phyloP scores from a whole-genome alignment of 2,888 invertebrate species.

The Tetramorium bicarinatum region DNA sequence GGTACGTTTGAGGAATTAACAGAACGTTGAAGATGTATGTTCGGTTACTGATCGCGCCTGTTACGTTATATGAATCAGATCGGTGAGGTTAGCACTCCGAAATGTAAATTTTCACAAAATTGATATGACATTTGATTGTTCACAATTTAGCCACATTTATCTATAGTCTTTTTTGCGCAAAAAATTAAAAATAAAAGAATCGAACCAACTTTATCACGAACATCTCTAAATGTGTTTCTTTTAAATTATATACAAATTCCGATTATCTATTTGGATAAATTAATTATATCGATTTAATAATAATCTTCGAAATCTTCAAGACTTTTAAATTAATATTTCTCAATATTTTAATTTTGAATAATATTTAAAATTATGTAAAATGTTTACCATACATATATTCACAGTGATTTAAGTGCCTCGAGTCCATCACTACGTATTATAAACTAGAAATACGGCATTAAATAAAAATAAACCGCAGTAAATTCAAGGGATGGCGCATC shows the following conservation, averaged over 20 bases:
- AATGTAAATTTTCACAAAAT: too few species aligned
- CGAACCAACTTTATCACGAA: too few species aligned
- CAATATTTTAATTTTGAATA: background rate
- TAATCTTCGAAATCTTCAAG: conserved; percentile 1
- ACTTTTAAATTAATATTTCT: background rate
- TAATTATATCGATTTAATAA: background rate
- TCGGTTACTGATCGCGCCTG: background rate
- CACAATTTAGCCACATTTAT: too few species aligned
- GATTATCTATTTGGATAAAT: too few species aligned
- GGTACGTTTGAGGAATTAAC: background rate
- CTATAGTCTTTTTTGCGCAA: too few species aligned
- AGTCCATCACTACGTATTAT: background rate
- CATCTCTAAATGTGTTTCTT: too few species aligned
- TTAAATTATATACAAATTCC: too few species aligned
- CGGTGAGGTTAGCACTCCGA: too few species aligned
- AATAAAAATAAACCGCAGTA: background rate
- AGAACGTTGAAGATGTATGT: background rate
- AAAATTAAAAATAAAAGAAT: too few species aligned
- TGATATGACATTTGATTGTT: too few species aligned
- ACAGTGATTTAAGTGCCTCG: background rate
- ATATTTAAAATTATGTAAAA: background rate
- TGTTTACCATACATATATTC: background rate
- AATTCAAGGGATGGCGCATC: background rate
- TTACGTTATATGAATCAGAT: background rate
- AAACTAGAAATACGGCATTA: background rate